Percentiles rank a stretch among this genome's conserved stretches.
Conservation (phyloP, 2,797 vertebrate species). For the Cygnus olor region DNA sequence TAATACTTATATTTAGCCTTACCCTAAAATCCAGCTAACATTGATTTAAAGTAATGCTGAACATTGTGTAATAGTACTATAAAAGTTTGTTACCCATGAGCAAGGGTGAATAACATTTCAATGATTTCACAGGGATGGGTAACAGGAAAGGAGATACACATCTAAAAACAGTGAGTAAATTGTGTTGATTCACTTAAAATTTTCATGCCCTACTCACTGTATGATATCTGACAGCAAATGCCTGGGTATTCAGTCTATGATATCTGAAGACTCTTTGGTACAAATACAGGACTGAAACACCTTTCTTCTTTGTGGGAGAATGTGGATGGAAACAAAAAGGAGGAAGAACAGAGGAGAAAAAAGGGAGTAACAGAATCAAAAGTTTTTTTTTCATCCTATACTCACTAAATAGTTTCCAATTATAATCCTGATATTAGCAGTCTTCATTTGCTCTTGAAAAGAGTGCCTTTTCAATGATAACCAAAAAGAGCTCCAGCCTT, state of each 20-base stretch:
- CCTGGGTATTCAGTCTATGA: neutral
- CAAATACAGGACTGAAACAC: neutral
- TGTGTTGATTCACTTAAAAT: neutral
- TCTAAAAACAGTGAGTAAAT: neutral
- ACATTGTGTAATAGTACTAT: neutral
- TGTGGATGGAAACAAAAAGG: neutral
- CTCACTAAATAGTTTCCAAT: neutral
- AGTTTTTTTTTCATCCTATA: neutral
- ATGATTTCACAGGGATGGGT: neutral
- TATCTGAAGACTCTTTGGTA: neutral
- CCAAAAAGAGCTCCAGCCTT: neutral
- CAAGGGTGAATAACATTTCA: neutral
- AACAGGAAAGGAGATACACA: neutral
- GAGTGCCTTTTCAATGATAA: neutral
- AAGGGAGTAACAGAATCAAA: neutral
- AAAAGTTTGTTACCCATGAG: neutral
- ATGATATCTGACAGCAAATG: neutral
- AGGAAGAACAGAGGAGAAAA: neutral
- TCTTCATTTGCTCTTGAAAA: neutral
- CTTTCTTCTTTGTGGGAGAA: neutral
- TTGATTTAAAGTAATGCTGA: neutral
- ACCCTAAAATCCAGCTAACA: neutral
- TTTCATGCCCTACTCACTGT: neutral
- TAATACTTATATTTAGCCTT: neutral
- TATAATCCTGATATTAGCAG: neutral